These are phyloP conservation scores for Oconnorella tubifera DNA, from an alignment of 2,888 invertebrate genomes.

Conservation along the genomic window DNA sequence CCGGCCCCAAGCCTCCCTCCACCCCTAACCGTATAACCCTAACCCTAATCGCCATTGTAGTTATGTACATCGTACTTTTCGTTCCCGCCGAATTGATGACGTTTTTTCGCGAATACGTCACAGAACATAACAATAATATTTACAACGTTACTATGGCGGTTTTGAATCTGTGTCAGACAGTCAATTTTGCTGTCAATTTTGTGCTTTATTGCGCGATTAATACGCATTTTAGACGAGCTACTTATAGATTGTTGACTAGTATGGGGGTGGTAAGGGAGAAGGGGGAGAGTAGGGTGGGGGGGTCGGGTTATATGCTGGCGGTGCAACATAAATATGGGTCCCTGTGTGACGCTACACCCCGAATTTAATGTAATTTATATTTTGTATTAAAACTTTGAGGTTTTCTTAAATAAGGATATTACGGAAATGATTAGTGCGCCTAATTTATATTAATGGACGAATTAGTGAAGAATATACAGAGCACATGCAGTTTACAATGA, in stretches of 20 bases:
- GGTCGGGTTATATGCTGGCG: no score
- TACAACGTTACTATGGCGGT: slow-evolving; percentile 13
- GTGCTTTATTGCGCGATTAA: slow-evolving; percentile 13
- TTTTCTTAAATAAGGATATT: no score
- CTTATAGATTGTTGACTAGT: slow-evolving; percentile 3
- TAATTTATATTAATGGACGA: no score
- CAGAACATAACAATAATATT: background rate
- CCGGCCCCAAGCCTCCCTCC: background rate
- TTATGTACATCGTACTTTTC: slow-evolving; percentile 16
- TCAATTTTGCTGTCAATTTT: slow-evolving; percentile 16
- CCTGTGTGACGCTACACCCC: no score
- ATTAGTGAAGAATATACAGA: no score
- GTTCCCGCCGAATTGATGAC: slow-evolving; percentile 13
- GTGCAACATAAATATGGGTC: no score
- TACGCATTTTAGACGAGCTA: slow-evolving; percentile 13
- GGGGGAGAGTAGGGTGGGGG: no score
- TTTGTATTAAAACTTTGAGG: no score
- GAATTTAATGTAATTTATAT: no score
- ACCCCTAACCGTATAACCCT: slow-evolving; percentile 6
- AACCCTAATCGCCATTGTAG: slow-evolving; percentile 11
- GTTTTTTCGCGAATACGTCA: slow-evolving; percentile 1
- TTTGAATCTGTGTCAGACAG: slow-evolving; percentile 6
- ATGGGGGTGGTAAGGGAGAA: no score
- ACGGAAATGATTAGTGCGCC: no score
- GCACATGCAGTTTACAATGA: no score